phyloP scores from a whole-genome alignment of 1,140 invertebrate species.

The Venturia canescens region DNA sequence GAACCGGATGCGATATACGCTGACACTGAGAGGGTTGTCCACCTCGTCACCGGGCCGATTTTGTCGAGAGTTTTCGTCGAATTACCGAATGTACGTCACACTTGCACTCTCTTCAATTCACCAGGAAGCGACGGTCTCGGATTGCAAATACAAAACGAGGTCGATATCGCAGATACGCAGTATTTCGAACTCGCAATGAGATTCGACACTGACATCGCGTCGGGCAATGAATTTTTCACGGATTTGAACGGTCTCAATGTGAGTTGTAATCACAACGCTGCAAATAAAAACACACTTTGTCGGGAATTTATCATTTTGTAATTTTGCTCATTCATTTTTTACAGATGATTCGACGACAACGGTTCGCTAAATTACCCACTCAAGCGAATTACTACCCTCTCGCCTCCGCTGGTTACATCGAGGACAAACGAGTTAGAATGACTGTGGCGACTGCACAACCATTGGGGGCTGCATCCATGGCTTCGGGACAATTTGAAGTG shows the following conservation, averaged over 20 bases:
- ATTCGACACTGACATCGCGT: constrained; percentile 85
- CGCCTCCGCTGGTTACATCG: constrained; percentile 90
- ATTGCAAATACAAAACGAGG: constrained; percentile 85
- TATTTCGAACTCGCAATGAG: constrained; percentile 96
- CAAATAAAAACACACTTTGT: background rate
- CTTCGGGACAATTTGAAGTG: constrained; percentile 89
- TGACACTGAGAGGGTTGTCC: constrained; percentile 74
- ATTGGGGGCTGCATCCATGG: constrained; percentile 89
- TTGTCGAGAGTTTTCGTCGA: constrained; percentile 84
- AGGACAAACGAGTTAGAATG: constrained; percentile 87
- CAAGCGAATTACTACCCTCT: constrained; percentile 99
- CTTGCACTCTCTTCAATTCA: constrained; percentile 83
- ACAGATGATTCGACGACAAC: constrained; percentile 90
- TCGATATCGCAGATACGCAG: constrained; percentile 85
- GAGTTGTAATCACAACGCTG: constrained; percentile 53
- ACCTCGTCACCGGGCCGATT: constrained; percentile 83
- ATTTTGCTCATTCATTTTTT: constrained; percentile 55
- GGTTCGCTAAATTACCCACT: constrained; percentile 91
- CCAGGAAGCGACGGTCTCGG: constrained; percentile 81
- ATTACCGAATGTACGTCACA: constrained; percentile 84
- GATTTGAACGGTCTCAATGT: constrained; percentile 91
- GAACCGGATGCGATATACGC: constrained; percentile 69
- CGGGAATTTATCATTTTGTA: background rate
- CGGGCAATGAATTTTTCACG: constrained; percentile 85
- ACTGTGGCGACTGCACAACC: constrained; percentile 91